Conservation (phyloP, 2,113 vertebrate species). For the Rhinogobius similis region DNA sequence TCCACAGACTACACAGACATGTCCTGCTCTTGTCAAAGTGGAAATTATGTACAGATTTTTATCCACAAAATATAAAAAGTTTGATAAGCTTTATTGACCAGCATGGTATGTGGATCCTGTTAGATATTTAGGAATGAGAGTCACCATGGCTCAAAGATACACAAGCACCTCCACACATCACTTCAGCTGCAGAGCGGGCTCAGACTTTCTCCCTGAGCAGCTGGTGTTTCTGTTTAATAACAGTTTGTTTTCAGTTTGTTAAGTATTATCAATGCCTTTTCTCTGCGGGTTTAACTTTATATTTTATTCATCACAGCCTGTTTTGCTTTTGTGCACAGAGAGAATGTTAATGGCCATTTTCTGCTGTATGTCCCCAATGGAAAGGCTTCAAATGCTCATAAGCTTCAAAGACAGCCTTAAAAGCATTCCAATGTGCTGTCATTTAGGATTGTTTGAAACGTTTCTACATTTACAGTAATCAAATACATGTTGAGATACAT, state of each 20-base stretch:
- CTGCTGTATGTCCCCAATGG: not conserved
- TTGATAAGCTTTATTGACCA: not conserved
- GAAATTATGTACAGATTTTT: slow-evolving; percentile 8
- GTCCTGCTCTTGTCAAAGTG: slow-evolving; percentile 42
- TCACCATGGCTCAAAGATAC: no score
- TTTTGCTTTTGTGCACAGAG: not conserved
- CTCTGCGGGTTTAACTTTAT: not conserved
- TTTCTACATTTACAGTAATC: not conserved
- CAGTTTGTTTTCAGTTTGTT: no score
- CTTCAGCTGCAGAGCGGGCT: no score
- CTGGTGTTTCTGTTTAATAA: not conserved
- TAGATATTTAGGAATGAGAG: not conserved
- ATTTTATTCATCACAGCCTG: not conserved
- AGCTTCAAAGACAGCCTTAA: not conserved
- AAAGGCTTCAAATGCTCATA: not conserved
- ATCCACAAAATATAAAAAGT: not conserved
- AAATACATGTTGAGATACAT: not conserved
- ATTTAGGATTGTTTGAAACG: not conserved
- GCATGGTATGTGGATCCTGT: not conserved
- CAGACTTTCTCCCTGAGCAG: not conserved
- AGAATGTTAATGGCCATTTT: not conserved
- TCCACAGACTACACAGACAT: slow-evolving; percentile 35
- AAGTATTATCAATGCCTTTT: not conserved
- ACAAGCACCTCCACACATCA: not conserved
- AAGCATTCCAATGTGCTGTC: not conserved